Conservation (phyloP, 2,797 vertebrate genomes). For the Gouania willdenowi region DNA sequence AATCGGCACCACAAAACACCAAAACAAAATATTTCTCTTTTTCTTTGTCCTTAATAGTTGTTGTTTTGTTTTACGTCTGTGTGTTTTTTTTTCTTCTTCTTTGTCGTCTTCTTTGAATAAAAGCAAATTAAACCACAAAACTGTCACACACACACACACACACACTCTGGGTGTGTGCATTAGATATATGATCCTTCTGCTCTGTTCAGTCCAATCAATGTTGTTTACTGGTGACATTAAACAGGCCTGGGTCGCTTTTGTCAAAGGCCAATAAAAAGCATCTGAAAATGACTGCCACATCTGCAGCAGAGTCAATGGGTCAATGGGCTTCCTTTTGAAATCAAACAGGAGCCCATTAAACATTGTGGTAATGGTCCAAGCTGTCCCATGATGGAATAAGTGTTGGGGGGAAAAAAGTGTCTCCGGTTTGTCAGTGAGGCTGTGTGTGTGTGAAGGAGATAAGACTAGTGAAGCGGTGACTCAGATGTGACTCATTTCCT, state of each 20-base stretch:
- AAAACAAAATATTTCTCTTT: too few relatives aligned
- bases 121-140: too few relatives aligned
- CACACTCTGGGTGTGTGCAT: too few relatives aligned
- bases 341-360: constrained; percentile 16
- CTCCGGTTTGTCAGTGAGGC: neutral
- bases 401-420: neutral
- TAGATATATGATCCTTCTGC: too few relatives aligned
- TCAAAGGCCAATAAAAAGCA: constrained; percentile 27
- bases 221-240: constrained; percentile 7
- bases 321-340: constrained; percentile 19
- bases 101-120: too few relatives aligned
- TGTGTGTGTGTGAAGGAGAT: constrained; percentile 23
- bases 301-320: constrained; percentile 26
- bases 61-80: too few relatives aligned
- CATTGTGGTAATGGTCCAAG: constrained; percentile 23
- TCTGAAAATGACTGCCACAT: constrained; percentile 37
- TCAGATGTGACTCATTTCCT: constrained; percentile 15
- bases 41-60: too few relatives aligned
- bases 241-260: constrained; percentile 6
- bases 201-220: too few relatives aligned
- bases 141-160: too few relatives aligned
- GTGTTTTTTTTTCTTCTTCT: too few relatives aligned
- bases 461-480: constrained; percentile 15
- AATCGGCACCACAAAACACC: too few relatives aligned
- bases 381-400: constrained; percentile 8